Conservation (phyloP, 2,797 vertebrate genomes). For the Clamator glandarius region DNA sequence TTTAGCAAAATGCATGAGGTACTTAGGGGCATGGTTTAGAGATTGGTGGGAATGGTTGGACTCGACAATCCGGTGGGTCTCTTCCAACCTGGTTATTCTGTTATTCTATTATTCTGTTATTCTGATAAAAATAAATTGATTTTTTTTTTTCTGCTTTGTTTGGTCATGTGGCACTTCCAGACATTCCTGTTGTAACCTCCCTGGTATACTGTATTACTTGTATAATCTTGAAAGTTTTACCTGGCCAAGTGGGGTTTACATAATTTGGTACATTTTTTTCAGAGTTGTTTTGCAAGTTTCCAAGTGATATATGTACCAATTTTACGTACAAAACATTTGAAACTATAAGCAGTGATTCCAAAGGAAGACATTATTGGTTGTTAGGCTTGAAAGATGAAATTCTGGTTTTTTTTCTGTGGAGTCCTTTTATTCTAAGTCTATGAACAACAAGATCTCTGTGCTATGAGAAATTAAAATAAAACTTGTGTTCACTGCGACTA, state of each 20-base stretch:
- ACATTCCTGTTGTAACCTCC: background rate
- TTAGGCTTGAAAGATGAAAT: background rate
- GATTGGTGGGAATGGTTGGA: too few species aligned
- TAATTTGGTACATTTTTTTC: background rate
- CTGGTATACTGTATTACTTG: too few species aligned
- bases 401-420: background rate
- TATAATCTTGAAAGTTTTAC: background rate
- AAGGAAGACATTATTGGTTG: background rate
- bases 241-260: background rate
- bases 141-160: background rate
- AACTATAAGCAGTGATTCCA: background rate
- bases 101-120: too few species aligned
- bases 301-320: background rate
- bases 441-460: background rate
- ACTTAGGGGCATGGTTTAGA: too few species aligned
- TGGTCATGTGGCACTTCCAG: background rate
- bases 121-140: background rate
- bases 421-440: background rate
- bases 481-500: background rate
- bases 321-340: background rate
- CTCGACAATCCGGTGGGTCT: too few species aligned
- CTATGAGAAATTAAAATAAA: slow-evolving; percentile 1
- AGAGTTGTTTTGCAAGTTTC: background rate
- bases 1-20: too few species aligned
- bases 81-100: too few species aligned